These are phyloP conservation scores for Piezodorus guildinii DNA, from an alignment of 1,140 invertebrate species.

Conservation along the genomic window DNA sequence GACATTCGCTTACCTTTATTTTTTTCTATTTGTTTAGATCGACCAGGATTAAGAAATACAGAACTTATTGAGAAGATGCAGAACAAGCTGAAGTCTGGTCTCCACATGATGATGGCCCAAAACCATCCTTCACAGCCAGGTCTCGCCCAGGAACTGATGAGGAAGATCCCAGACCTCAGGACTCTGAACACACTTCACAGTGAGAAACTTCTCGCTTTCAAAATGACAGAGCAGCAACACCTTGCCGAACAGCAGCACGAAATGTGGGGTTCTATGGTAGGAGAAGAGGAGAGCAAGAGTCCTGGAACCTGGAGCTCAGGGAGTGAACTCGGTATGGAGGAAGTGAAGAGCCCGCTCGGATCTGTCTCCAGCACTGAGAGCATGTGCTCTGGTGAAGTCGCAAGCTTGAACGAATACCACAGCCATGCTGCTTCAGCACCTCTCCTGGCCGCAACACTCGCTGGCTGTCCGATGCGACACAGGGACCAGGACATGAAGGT, in stretches of 20 bases:
- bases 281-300: constrained; percentile 37
- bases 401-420: constrained; percentile 42
- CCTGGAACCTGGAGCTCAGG: constrained; percentile 53
- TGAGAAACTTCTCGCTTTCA: constrained; percentile 87
- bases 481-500: constrained; percentile 48
- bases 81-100: constrained; percentile 66
- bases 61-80: constrained; percentile 90
- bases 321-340: constrained; percentile 56
- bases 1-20: neutral
- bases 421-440: constrained; percentile 49
- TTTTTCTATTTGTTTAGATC: constrained; percentile 41
- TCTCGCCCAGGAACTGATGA: constrained; percentile 75
- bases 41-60: constrained; percentile 80
- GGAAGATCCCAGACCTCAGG: constrained; percentile 87
- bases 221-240: constrained; percentile 78
- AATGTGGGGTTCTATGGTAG: constrained; percentile 35
- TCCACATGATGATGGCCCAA: constrained; percentile 77
- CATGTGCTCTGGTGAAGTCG: constrained; percentile 50
- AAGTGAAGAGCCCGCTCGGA: constrained; percentile 68
- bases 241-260: constrained; percentile 39
- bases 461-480: constrained; percentile 51
- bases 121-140: constrained; percentile 70
- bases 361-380: constrained; percentile 77
- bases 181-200: constrained; percentile 93
- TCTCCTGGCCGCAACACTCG: constrained; percentile 61